Evolutionary conservation across 2,113 vertebrate genomes (phyloP).

Genomic region (Eudorcas thomsonii): DNA sequence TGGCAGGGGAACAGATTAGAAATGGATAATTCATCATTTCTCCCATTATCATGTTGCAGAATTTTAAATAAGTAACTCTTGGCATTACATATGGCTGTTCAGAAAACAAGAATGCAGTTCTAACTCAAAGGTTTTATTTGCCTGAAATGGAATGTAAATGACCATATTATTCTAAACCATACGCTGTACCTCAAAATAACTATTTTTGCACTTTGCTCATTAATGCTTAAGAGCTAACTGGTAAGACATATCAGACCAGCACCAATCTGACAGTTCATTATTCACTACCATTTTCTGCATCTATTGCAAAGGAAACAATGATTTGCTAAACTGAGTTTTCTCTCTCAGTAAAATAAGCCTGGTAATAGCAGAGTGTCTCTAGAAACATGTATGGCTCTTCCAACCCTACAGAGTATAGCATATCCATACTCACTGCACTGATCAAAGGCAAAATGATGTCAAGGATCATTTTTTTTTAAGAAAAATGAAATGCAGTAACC

Average conservation of each 20-base stretch:
- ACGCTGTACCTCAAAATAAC: conserved; percentile 66
- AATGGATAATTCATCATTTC: conserved; percentile 70
- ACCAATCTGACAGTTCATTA: conserved; percentile 66
- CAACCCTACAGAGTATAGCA: neutral
- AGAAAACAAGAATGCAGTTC: conserved; percentile 70
- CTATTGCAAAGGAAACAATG: conserved; percentile 46
- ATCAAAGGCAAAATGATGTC: neutral
- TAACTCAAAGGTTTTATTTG: conserved; percentile 72
- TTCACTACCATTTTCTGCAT: conserved; percentile 62
- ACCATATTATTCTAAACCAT: conserved; percentile 74
- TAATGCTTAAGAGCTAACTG: conserved; percentile 57
- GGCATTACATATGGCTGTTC: conserved; percentile 61
- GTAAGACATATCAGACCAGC: conserved; percentile 43
- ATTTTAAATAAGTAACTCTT: conserved; percentile 65
- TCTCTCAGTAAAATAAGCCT: conserved; percentile 39
- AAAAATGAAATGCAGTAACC: neutral
- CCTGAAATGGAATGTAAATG: conserved; percentile 57
- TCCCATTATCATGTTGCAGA: conserved; percentile 51
- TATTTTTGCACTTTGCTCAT: conserved; percentile 60
- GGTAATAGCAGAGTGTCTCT: neutral
- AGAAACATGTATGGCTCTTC: neutral
- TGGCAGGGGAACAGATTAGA: neutral
- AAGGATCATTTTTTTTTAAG: neutral
- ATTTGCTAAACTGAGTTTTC: conserved; percentile 57
- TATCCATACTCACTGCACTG: neutral